Base-by-base conservation (phyloP, 2,113 vertebrate species). In the Anhinga anhinga region DNA sequence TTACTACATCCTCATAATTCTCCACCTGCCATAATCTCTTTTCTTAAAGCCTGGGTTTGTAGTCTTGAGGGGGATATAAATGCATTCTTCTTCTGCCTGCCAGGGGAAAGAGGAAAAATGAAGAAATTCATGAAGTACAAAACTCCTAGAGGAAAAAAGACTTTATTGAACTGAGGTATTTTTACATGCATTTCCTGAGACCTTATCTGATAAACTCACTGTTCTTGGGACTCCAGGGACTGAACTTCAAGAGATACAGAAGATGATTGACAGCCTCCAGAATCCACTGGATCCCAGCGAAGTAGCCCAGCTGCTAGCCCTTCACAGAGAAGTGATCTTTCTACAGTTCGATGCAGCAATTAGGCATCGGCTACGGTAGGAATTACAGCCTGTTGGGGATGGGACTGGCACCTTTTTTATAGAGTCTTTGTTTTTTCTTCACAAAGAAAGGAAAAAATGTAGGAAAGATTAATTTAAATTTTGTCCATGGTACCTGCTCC, bases 231-330 rank as follows among this genome's bases (percentile, higher is more conserved):
- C 83, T 91, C 52, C 80, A 98, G 98, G 94, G n/a, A 86, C 88
- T 74, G 98, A 98, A 92, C 97, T 99, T 86, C 97, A 84, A 91
- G 98, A 98, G 50, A 65, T 98, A 59, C 97, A 98, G 96, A 97
- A 95, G 89, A 98, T 98, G 97, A 95, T 98, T 18, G 97, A 98
- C 66, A 83, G 86, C 73, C 98, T 98, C 42, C 81, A 91, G 59
- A 98, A 95, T 34, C 98, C 97, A 47, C 85, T 92, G 32, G 97
- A 98, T 91, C 97, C 98, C 7, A 86, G 93, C 5, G n/a, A 96
- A 32, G 97, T 98, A 14, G 96, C 96, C 23, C 91, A 94, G 42
- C 93, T 98, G 65, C 96, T 98, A 74, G 89, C 96, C 14, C 52
- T 98, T 69, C 96, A 73, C 72, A 98, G 98, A 93, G 98, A 98